Base-by-base conservation (phyloP, 2,113 vertebrate species). In the Ictidomys tridecemlineatus region DNA sequence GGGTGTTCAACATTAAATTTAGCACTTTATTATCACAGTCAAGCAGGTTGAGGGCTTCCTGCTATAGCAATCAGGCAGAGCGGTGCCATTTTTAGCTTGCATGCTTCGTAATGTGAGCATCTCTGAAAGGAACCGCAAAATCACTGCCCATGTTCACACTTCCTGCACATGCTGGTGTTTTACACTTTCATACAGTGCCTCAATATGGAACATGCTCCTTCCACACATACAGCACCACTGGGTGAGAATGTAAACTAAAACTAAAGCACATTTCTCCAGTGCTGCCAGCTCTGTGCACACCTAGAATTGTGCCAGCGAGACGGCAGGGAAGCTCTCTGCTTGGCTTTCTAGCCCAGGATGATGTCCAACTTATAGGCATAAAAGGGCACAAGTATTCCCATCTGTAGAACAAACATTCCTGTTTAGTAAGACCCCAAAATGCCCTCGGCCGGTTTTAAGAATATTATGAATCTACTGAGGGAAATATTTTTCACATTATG, bases 61-160 rank as follows among this genome's bases (percentile, higher is more conserved):
- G 91, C 56, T 96, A 58, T 11, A 95, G 86, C 93, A 78, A 78
- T 45, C 37, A 86, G 53, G 61, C 63, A 85, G 58, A 96, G 97
- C 80, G 22, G 58, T 18, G 14, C 14, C 42, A 93, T 20, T 84
- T 93, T 48, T 95, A 95, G 45, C 42, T 88, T 51, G n/a, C 0
- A 84, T 77, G 91, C 69, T 42, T 51, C 72, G 32, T 79, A 69
- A 82, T 22, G 39, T 34, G 78, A 95, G 48, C 67, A 92, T 94
- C 85, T 95, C 94, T 89, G 16, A 89, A 93, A 96, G 83, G 92
- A 88, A 97, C 39, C 93, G 76, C 63, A 78, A 79, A 94, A 83
- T 80, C 56, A 11, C 67, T 51, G 48, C 79, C 89, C 72, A 18
- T 70, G 70, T 84, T 93, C 94, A 85, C 65, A 90, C 79, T 95